Base-by-base conservation (phyloP, 2,113 vertebrate genomes). In the Ardeotis arabs region DNA sequence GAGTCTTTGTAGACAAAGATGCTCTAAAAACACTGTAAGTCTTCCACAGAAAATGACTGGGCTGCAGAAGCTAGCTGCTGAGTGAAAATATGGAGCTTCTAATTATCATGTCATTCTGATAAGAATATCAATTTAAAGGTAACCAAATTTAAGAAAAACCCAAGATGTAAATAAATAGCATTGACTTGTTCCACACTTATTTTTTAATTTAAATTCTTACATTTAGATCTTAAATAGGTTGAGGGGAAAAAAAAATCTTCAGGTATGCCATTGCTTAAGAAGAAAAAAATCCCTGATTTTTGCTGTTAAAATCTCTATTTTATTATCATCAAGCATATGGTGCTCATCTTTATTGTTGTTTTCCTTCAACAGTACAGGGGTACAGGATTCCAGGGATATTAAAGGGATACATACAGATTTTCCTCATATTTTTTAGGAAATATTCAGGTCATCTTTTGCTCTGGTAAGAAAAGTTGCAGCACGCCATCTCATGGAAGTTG, bases 71-170 rank as follows among this genome's bases (percentile, higher is more conserved):
- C 17, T 67, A 74, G 14, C 23, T 53, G 35, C 10, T 5, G 3
- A 78, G 11, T 37, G 33, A 69, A 77, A 33, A 47, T 16, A 49
- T 24, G 85, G 25, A 12, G 6, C 14, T 82, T 79, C 35, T 90
- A 79, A 76, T 9, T 45, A 44, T 2, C 14, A 33, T 12, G 25
- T 10, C 3, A 63, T 68, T 78, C 10, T 33, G 58, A 39, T 35
- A 81, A 47, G 18, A 84, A 55, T 24, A 28, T 28, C 10, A 88
- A 76, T 83, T 73, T 52, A 88, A 73, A 15, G 16, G 8, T 17
- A 64, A 64, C 6, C 68, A 35, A 4, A 44, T 31, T 75, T 33
- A 64, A 59, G 10, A 66, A 82, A 69, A 76, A 28, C 0, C 0
- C 24, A 78, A 58, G 17, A 75, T 37, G 4, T n/a, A 59, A 90